Evolutionary conservation across 2,113 vertebrate species (phyloP).

Genomic region (Nycticryphes semicollaris): DNA sequence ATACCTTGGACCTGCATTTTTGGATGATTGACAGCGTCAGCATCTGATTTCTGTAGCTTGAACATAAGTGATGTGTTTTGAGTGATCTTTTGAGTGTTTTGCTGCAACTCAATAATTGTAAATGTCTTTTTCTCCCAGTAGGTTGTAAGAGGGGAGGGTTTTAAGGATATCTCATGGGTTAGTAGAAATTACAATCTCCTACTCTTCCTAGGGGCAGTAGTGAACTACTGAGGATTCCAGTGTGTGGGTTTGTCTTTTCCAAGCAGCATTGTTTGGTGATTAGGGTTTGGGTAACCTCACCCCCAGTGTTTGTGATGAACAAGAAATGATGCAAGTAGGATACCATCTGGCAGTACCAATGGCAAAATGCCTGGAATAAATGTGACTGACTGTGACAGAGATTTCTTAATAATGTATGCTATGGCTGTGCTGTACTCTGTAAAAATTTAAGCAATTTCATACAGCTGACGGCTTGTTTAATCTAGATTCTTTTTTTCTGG

Average conservation of each 20-base stretch:
- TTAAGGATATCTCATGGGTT: not conserved
- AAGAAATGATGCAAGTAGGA: not conserved
- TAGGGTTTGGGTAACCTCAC: not conserved
- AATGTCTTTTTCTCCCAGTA: not conserved
- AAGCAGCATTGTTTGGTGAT: not conserved
- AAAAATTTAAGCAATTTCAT: not conserved
- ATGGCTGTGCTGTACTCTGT: not conserved
- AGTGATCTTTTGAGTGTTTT: not conserved
- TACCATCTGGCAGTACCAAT: not conserved
- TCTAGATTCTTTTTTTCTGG: not conserved
- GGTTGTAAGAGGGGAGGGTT: not conserved
- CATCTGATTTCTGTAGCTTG: not conserved
- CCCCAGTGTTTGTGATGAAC: not conserved
- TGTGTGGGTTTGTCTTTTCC: not conserved
- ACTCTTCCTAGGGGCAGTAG: not conserved
- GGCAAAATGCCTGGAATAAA: not conserved
- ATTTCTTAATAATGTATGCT: not conserved
- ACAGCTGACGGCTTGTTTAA: not conserved
- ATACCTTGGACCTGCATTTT: not conserved
- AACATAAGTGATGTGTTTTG: not conserved
- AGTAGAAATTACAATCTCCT: not conserved
- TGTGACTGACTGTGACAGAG: not conserved
- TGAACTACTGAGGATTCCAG: not conserved
- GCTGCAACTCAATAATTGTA: not conserved
- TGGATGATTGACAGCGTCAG: not conserved